Evolutionary conservation across 2,113 vertebrate genomes (phyloP).

Genomic region (Engraulis encrasicolus): DNA sequence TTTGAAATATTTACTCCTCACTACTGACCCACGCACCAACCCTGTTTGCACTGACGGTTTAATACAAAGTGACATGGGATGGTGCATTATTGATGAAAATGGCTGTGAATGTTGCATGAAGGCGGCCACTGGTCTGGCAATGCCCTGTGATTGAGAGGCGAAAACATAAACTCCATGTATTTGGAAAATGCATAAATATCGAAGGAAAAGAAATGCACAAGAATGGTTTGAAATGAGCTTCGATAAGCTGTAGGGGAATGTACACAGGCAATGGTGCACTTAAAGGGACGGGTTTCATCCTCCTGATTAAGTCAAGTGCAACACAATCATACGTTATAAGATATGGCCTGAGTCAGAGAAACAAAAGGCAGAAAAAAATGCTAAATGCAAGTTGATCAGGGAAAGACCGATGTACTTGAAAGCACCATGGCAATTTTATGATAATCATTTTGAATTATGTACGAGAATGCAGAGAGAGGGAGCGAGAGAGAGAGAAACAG

Average conservation of each 20-base stretch:
- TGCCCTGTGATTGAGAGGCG: not conserved
- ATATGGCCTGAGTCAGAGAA: not conserved
- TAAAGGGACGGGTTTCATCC: not conserved
- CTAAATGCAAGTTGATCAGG: not conserved
- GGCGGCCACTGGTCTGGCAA: not conserved
- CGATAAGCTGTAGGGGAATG: too few relatives aligned
- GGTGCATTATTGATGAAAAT: conserved; percentile 15
- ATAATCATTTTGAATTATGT: not conserved
- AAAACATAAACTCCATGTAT: not conserved
- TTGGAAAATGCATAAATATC: not conserved
- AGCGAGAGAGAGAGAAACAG: not conserved
- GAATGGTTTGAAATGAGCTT: not conserved
- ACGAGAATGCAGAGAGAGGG: not conserved
- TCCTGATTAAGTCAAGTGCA: not conserved
- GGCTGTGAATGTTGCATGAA: not conserved
- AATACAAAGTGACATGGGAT: conserved; percentile 14
- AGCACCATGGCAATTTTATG: not conserved
- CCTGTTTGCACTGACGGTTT: not conserved
- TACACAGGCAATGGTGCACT: not conserved
- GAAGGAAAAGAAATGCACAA: not conserved
- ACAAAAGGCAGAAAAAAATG: not conserved
- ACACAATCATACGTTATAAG: not conserved
- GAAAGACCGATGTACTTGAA: not conserved
- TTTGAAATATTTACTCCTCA: not conserved
- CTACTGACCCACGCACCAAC: not conserved